Percentiles rank a stretch among this genome's conserved stretches.
Evolutionary conservation across 2,888 invertebrate species (phyloP).

Genomic region (Leucophora obtusa): DNA sequence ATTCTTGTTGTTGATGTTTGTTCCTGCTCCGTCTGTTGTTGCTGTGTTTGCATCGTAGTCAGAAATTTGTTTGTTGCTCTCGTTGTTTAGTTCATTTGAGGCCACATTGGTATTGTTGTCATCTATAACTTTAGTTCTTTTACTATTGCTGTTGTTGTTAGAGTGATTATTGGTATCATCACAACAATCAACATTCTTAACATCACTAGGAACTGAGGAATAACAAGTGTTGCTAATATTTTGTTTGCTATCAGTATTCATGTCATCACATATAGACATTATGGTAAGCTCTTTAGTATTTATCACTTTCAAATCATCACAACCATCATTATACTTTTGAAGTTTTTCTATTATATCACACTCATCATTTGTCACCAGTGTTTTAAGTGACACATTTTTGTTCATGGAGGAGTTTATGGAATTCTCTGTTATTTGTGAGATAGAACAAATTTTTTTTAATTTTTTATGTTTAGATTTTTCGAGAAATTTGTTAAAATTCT

Average conservation of each 20-base stretch:
- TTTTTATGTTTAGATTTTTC: slow-evolving; percentile 38
- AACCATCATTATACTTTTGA: slow-evolving; percentile 59
- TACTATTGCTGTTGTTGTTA: slow-evolving; percentile 62
- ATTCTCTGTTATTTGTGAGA: slow-evolving; percentile 15
- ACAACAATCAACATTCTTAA: slow-evolving; percentile 56
- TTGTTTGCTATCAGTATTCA: slow-evolving; percentile 40
- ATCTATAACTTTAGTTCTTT: slow-evolving; percentile 77
- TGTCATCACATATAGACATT: slow-evolving; percentile 64
- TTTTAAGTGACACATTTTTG: slow-evolving; percentile 36
- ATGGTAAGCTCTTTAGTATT: slow-evolving; percentile 52
- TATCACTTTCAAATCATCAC: slow-evolving; percentile 65
- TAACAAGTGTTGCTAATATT: slow-evolving; percentile 62
- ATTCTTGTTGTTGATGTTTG: slow-evolving; percentile 37
- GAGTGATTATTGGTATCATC: slow-evolving; percentile 64
- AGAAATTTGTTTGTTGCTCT: slow-evolving; percentile 54
- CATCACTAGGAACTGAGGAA: slow-evolving; percentile 48
- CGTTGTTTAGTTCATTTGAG: slow-evolving; percentile 78
- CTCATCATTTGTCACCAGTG: slow-evolving; percentile 57
- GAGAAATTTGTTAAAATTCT: slow-evolving; percentile 30
- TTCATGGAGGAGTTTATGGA: slow-evolving; percentile 38
- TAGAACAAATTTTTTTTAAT: neutral
- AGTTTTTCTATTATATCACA: slow-evolving; percentile 27
- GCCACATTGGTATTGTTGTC: slow-evolving; percentile 81
- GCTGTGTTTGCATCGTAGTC: slow-evolving; percentile 78
- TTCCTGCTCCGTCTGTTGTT: slow-evolving; percentile 18